Percentiles rank a stretch among this genome's conserved stretches.
Evolutionary conservation across 2,888 invertebrate genomes (phyloP).

Genomic region (Gymnocheta viridis): DNA sequence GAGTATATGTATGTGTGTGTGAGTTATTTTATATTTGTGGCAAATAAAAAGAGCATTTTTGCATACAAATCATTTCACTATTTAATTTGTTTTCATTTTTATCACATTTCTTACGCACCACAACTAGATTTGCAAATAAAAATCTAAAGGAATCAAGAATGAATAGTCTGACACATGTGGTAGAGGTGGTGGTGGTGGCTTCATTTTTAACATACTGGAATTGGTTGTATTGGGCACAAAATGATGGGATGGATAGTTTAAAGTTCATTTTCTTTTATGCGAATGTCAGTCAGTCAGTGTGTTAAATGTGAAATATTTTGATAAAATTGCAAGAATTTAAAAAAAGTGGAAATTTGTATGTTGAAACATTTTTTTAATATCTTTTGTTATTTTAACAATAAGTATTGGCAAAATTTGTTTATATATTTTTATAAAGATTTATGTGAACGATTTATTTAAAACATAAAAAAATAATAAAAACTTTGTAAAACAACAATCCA

Average conservation of each 20-base stretch:
- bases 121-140: neutral
- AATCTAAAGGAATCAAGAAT: neutral
- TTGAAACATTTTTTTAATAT: neutral
- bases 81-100: neutral
- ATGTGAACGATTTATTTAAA: too few relatives aligned
- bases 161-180: conserved; percentile 48
- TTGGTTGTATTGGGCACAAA: conserved; percentile 18
- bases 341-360: neutral
- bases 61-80: conserved; percentile 25
- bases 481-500: too few relatives aligned
- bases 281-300: conserved; percentile 13
- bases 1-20: conserved; percentile 39
- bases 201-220: conserved; percentile 20
- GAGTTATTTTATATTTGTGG: conserved; percentile 19
- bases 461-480: too few relatives aligned
- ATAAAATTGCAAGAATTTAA: conserved; percentile 7
- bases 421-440: too few relatives aligned
- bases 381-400: neutral
- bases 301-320: conserved; percentile 15
- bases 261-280: conserved; percentile 44
- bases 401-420: neutral
- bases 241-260: conserved; percentile 67
- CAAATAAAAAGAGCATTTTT: conserved; percentile 20
- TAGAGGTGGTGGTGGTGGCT: conserved; percentile 43
- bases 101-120: conserved; percentile 23